A percentile compares a stretch with the other conserved stretches of the same genome.
Evolutionary conservation across 2,797 vertebrate species (phyloP).

Genomic region (Steatocranus sp.): DNA sequence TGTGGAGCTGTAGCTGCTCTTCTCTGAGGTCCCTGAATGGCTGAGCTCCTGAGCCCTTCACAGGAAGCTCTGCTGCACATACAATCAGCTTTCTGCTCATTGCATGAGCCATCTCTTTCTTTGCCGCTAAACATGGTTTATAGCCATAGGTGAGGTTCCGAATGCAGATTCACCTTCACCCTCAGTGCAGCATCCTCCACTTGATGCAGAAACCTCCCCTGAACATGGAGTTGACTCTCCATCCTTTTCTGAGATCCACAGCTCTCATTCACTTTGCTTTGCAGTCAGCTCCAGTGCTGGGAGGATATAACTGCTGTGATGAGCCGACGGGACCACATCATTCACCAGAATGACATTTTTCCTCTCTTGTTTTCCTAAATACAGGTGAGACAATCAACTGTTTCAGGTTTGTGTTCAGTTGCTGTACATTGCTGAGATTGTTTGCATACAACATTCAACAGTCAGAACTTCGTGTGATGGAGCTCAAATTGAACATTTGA

Average conservation of each 20-base stretch:
- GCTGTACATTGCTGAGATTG: not conserved
- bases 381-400: accelerated
- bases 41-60: not conserved
- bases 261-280: not conserved
- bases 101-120: not conserved
- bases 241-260: not conserved
- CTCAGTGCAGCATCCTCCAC: not conserved
- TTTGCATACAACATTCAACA: not conserved
- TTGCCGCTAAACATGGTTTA: accelerated
- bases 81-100: not conserved
- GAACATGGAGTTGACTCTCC: not conserved
- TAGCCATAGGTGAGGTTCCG: accelerated
- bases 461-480: not conserved
- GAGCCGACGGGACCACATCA: accelerated
- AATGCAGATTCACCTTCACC: not conserved
- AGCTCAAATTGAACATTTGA: not conserved
- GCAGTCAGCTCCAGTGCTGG: not conserved
- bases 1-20: not conserved
- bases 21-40: not conserved
- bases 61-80: not conserved
- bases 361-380: not conserved
- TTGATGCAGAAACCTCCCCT: not conserved
- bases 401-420: not conserved
- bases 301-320: not conserved
- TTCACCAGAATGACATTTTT: not conserved